Evolutionary conservation across 2,113 vertebrate genomes (phyloP).

Genomic region (Formicarius rufipectus): DNA sequence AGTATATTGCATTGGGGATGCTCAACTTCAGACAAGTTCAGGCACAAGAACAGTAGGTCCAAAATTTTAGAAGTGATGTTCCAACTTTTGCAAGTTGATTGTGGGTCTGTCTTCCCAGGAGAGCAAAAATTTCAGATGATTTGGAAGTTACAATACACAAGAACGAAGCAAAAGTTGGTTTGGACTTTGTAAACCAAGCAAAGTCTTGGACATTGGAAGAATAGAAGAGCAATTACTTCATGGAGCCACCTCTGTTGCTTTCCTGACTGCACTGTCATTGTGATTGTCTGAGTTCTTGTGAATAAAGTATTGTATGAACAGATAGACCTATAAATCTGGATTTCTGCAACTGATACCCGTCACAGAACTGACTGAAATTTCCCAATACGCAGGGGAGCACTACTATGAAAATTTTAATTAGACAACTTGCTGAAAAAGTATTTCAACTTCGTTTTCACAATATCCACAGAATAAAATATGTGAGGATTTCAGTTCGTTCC

Average conservation of each 20-base stretch:
- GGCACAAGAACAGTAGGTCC: background rate
- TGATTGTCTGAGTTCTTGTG: background rate
- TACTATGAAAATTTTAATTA: background rate
- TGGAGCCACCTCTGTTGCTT: background rate
- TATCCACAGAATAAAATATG: background rate
- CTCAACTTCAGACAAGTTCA: background rate
- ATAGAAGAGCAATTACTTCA: background rate
- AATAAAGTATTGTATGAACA: background rate
- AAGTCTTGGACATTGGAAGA: background rate
- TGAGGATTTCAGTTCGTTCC: background rate
- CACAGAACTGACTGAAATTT: background rate
- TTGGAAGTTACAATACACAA: background rate
- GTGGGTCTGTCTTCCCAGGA: slow-evolving; percentile 2
- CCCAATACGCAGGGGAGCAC: background rate
- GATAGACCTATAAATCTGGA: background rate
- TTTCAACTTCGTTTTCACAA: background rate
- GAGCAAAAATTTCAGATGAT: background rate
- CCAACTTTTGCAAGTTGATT: background rate
- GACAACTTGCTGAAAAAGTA: background rate
- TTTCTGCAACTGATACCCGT: background rate
- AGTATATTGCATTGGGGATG: background rate
- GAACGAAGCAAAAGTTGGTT: slow-evolving; percentile 35
- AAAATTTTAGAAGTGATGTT: background rate
- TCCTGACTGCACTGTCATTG: background rate
- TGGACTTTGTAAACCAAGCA: background rate